Evolutionary conservation across 2,113 vertebrate species (phyloP), one percentile per base, ranked within the genome.

Genomic region (Takifugu bimaculatus): DNA sequence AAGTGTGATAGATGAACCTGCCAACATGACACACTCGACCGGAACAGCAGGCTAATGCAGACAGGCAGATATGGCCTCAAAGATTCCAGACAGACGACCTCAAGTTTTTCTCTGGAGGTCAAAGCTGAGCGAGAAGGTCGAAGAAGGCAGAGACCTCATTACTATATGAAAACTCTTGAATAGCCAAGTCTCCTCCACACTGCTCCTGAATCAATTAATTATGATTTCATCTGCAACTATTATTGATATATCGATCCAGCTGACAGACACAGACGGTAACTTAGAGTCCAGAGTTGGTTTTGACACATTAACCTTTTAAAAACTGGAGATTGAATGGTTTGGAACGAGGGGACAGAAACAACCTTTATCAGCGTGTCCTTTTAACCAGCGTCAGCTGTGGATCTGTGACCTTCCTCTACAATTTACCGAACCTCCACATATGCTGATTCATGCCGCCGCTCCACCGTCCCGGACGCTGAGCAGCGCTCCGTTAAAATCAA

Each of bases 1-100:
- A 60, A 43, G 52, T n/a, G 2, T 72, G 67, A 79, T 27, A 54
- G 67, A 79, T 81, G 70, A n/a, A 77, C 56, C 78, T 66, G 81
- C 70, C 78, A 77, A 35, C 15, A 63, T 4, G 57, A 56, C 35
- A 50, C 62, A 57, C 68, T 28, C 44, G 47, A 54, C 20, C 20
- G 20, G 20, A 20, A 20, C 20, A 20, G 20, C 20, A 20, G 20
- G 20, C 20, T 20, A 20, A 20, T 20, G 20, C 20, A 20, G 20
- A 20, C 20, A 20, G 20, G 20, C 20, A 20, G 20, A 20, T 20
- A 20, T 26, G 63, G 57, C 50, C 47, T 65, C 68, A 35, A 26
- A 29, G 28, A 29, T 29, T 3, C 3, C 28, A 3, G 72, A 68
- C 50, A 27, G 54, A 50, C 28, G 58, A 60, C 68, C 55, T 55